phyloP scores from a whole-genome alignment of 2,113 vertebrate genomes.

The Chlamydotis undulata region DNA sequence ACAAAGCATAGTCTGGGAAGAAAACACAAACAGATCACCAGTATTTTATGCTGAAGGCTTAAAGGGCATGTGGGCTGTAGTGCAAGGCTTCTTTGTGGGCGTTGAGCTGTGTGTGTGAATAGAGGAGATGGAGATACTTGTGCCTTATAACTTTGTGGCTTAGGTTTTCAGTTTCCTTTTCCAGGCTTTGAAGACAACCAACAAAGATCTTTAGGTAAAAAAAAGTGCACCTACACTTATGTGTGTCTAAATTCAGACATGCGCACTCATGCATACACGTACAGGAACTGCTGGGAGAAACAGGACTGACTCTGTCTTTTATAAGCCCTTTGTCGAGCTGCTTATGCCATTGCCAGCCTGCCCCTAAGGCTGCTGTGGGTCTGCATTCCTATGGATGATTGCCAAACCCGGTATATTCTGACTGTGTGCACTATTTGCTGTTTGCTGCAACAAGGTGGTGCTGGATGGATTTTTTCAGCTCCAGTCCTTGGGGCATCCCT shows the following conservation, averaged over 20 bases:
- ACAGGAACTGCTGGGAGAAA: neutral
- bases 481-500: neutral
- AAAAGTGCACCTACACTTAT: neutral
- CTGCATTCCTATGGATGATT: neutral
- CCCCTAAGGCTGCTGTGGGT: neutral
- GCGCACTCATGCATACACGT: fast-evolving
- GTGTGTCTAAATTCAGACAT: fast-evolving
- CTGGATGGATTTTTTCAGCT: neutral
- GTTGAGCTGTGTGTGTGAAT: neutral
- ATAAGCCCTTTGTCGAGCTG: neutral
- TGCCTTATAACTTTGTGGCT: neutral
- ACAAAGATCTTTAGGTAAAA: neutral
- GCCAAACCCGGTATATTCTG: neutral
- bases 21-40: neutral
- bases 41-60: neutral
- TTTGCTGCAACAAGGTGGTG: neutral
- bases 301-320: neutral
- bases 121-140: neutral
- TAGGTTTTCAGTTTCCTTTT: neutral
- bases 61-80: neutral
- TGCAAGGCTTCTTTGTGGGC: fast-evolving
- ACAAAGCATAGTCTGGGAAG: neutral
- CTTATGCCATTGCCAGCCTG: neutral
- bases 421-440: neutral
- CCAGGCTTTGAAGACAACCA: neutral